phyloP scores from a whole-genome alignment of 2,888 invertebrate genomes.

The Torymus auratus region DNA sequence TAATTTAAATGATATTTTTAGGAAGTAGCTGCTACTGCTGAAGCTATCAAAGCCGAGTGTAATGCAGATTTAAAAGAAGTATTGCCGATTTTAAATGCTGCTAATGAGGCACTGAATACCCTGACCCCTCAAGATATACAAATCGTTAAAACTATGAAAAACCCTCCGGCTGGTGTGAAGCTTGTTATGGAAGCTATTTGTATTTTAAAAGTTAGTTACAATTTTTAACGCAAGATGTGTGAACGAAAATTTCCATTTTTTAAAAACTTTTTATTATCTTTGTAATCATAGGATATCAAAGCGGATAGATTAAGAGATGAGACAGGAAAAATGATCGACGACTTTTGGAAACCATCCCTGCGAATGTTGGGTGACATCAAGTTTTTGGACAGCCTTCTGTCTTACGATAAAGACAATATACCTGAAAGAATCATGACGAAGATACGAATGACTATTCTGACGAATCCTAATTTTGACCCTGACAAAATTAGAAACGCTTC shows the following conservation, averaged over 20 bases:
- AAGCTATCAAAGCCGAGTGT: slow-evolving; percentile 94
- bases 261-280: slow-evolving; percentile 23
- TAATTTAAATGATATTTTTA: slow-evolving; percentile 48
- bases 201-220: slow-evolving; percentile 84
- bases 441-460: slow-evolving; percentile 87
- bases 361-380: slow-evolving; percentile 93
- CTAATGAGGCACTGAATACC: slow-evolving; percentile 92
- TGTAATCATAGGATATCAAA: slow-evolving; percentile 83
- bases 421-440: slow-evolving; percentile 89
- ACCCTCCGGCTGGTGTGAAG: slow-evolving; percentile 93
- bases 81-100: slow-evolving; percentile 92
- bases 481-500: slow-evolving; percentile 93
- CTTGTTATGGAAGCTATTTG: slow-evolving; percentile 98
- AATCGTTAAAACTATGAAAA: slow-evolving; percentile 98
- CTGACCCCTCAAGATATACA: slow-evolving; percentile 95
- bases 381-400: slow-evolving; percentile 90
- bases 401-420: slow-evolving; percentile 96
- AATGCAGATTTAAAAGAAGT: slow-evolving; percentile 94
- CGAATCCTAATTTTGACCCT: slow-evolving; percentile 93
- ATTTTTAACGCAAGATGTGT: background rate
- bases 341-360: slow-evolving; percentile 95
- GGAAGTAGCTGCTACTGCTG: slow-evolving; percentile 79
- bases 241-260: background rate
- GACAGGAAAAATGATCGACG: slow-evolving; percentile 90
- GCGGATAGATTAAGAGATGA: slow-evolving; percentile 88